Conservation (phyloP, 2,888 invertebrate genomes). For the Parnassius mnemosyne region DNA sequence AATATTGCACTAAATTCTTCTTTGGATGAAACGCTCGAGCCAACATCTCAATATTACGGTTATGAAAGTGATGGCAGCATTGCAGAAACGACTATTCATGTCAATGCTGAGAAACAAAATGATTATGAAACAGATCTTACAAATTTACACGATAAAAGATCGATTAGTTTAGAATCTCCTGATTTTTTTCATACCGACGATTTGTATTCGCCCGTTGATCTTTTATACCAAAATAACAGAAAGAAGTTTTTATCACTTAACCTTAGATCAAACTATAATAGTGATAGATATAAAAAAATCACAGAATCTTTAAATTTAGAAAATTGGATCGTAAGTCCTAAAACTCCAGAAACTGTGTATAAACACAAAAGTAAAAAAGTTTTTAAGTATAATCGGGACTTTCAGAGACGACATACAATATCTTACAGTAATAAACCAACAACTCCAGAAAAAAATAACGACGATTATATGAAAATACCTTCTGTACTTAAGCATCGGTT, state of each 20-base stretch:
- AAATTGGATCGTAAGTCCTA: conserved; percentile 6
- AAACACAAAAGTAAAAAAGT: conserved; percentile 31
- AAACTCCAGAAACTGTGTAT: neutral
- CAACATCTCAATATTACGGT: conserved; percentile 63
- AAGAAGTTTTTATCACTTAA: conserved; percentile 59
- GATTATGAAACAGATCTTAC: conserved; percentile 39
- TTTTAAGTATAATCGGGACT: conserved; percentile 39
- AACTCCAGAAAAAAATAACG: conserved; percentile 46
- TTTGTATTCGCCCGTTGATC: neutral
- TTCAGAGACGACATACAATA: conserved; percentile 27
- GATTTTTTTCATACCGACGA: neutral
- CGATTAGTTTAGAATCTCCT: conserved; percentile 5
- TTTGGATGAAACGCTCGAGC: conserved; percentile 27
- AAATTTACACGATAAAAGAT: conserved; percentile 18
- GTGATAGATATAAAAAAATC: conserved; percentile 10
- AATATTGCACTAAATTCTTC: conserved; percentile 11
- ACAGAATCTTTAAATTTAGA: neutral
- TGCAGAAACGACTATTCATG: conserved; percentile 75
- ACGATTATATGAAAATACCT: conserved; percentile 55
- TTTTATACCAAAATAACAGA: conserved; percentile 30
- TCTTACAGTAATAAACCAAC: conserved; percentile 18
- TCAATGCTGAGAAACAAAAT: conserved; percentile 61
- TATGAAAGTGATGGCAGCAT: conserved; percentile 77
- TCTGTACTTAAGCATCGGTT: conserved; percentile 35
- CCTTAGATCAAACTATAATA: conserved; percentile 52